Conservation (phyloP, 1,140 invertebrate genomes). For the Panagrolaimus sp. region DNA sequence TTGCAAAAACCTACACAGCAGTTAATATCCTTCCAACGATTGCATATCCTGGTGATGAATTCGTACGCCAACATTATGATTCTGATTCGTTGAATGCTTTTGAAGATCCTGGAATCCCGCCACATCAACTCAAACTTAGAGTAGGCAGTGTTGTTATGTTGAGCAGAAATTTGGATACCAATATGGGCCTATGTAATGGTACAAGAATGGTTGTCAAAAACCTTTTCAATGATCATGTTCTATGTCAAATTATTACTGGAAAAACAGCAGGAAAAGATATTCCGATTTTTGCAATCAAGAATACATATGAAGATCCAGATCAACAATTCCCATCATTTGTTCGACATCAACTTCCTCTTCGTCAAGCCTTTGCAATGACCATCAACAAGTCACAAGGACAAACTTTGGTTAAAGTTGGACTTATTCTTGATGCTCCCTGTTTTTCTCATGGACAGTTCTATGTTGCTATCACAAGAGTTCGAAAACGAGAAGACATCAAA, state of each 20-base stretch:
- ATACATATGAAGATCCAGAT: neutral
- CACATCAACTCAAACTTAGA: neutral
- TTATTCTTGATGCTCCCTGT: conserved; percentile 57
- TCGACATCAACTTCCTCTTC: conserved; percentile 62
- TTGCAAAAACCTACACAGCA: neutral
- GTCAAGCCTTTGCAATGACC: conserved; percentile 61
- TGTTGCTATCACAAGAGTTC: neutral
- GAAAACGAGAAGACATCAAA: neutral
- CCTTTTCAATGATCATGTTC: neutral
- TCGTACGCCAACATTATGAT: neutral
- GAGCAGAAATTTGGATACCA: neutral
- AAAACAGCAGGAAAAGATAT: neutral
- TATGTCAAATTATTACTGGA: neutral
- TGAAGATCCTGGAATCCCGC: neutral
- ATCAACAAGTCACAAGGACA: conserved; percentile 65
- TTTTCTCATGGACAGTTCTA: conserved; percentile 61
- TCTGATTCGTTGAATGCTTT: neutral
- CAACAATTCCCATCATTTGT: neutral
- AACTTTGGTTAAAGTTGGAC: conserved; percentile 49
- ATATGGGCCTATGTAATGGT: conserved; percentile 5
- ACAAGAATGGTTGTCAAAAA: neutral
- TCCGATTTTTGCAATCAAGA: neutral
- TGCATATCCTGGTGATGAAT: neutral
- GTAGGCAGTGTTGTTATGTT: neutral
- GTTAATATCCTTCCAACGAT: neutral